Conservation (phyloP, 1,140 invertebrate species). For the Panulirus ornatus region DNA sequence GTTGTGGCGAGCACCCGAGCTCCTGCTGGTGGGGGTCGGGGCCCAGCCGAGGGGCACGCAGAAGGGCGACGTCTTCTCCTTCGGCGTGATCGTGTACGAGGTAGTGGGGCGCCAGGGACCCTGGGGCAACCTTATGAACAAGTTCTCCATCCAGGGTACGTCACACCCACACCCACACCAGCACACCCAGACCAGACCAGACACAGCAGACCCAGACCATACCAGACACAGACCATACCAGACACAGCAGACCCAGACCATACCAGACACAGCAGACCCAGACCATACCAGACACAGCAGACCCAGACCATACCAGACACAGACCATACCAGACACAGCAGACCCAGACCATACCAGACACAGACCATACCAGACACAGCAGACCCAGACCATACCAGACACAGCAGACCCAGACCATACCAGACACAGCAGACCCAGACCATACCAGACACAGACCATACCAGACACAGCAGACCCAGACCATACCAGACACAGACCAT, state of each 20-base stretch:
- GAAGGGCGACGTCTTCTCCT: slow-evolving; percentile 95
- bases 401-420: no score
- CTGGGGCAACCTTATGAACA: slow-evolving; percentile 82
- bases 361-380: no score
- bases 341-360: no score
- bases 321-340: no score
- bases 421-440: no score
- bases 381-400: no score
- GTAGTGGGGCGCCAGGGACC: slow-evolving; percentile 89
- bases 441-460: no score
- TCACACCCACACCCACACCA: not conserved
- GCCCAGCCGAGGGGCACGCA: slow-evolving; percentile 80
- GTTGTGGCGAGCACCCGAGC: slow-evolving; percentile 85
- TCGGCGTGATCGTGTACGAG: slow-evolving; percentile 95
- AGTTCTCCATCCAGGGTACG: slow-evolving; percentile 25
- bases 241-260: not conserved
- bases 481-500: no score
- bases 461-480: no score
- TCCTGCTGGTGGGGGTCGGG: slow-evolving; percentile 80
- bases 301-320: no score
- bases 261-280: not conserved
- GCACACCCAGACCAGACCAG: not conserved
- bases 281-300: no score
- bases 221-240: not conserved
- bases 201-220: not conserved